Evolutionary conservation across 2,888 invertebrate species (phyloP).

Genomic region (Tanytarsus gracilentus): DNA sequence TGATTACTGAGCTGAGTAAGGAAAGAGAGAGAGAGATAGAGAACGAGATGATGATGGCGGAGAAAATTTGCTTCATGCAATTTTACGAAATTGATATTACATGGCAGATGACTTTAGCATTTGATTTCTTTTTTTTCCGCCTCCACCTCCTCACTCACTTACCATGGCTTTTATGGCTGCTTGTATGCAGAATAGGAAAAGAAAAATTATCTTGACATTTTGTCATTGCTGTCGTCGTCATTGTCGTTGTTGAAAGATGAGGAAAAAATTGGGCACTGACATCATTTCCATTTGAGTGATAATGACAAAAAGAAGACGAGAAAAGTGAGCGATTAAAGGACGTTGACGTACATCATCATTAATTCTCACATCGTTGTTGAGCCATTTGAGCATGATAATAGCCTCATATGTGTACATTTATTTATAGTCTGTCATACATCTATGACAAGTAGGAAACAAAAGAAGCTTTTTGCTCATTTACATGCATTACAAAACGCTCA

Average conservation of each 20-base stretch:
- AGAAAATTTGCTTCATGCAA: constrained; percentile 12
- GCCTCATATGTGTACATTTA: too few species aligned
- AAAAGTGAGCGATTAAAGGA: constrained; percentile 2
- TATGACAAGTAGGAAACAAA: too few species aligned
- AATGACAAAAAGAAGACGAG: background rate
- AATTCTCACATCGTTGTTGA: too few species aligned
- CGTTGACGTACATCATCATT: constrained; percentile 8
- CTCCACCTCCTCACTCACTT: background rate
- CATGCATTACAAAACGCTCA: too few species aligned
- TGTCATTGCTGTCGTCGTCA: background rate
- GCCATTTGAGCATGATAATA: too few species aligned
- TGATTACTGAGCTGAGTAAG: constrained; percentile 10
- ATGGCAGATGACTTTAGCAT: background rate
- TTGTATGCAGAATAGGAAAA: background rate
- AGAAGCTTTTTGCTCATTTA: too few species aligned
- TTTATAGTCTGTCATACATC: background rate
- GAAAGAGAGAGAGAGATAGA: background rate
- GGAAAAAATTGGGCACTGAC: constrained; percentile 3
- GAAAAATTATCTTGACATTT: constrained; percentile 9
- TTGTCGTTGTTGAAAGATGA: background rate
- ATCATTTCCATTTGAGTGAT: constrained; percentile 6
- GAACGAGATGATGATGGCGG: background rate
- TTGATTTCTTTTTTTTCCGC: background rate
- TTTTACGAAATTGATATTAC: constrained; percentile 10
- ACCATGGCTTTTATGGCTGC: background rate